Conservation (phyloP, 2,113 vertebrate genomes). For the Chaetops frenatus region DNA sequence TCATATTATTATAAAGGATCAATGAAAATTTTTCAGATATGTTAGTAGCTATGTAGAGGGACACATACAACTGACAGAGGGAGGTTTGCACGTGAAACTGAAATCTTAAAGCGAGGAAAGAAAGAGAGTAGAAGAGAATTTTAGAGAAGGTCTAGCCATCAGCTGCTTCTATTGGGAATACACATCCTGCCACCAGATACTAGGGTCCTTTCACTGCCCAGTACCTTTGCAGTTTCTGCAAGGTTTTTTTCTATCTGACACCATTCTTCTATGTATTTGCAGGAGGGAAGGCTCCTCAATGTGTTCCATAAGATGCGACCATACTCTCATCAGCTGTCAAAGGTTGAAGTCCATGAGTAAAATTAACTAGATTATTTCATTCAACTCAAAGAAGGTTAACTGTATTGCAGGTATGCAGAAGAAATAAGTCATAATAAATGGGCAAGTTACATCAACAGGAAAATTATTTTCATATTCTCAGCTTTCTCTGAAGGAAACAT, state of each 20-base stretch:
- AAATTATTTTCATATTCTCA: background rate
- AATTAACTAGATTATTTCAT: background rate
- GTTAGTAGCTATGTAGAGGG: background rate
- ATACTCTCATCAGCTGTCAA: background rate
- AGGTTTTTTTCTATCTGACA: background rate
- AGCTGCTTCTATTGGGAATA: background rate
- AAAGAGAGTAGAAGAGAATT: background rate
- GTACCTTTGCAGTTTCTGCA: background rate
- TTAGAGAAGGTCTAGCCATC: background rate
- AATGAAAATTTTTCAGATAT: background rate
- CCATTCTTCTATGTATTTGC: background rate
- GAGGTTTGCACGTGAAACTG: background rate
- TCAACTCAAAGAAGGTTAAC: background rate
- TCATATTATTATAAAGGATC: background rate
- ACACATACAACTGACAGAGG: background rate
- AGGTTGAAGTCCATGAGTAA: background rate
- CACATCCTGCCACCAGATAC: background rate
- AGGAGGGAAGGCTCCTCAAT: background rate
- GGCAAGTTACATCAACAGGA: background rate
- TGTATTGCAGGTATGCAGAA: background rate
- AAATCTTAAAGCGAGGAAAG: background rate
- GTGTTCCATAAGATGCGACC: background rate
- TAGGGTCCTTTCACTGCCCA: background rate
- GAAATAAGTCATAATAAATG: background rate
- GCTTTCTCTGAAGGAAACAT: background rate